Percentiles rank a stretch among this genome's conserved stretches.
Evolutionary conservation across 2,113 vertebrate species (phyloP).

Genomic region (Herpetotheres cachinnans): DNA sequence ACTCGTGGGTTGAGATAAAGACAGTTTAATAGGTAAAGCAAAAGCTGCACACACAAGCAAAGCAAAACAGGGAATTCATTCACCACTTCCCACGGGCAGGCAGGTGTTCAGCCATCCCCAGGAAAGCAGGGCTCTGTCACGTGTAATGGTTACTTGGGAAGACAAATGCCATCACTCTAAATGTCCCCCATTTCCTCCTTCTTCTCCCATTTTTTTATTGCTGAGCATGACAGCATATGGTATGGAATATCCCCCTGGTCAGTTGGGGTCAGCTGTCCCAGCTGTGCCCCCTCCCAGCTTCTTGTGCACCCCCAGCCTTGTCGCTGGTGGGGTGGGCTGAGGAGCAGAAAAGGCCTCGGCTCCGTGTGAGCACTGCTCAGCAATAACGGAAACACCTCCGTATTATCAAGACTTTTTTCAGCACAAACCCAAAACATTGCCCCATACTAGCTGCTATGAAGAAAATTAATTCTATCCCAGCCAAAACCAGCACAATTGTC

Average conservation of each 20-base stretch:
- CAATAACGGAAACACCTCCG: not conserved
- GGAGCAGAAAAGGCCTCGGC: not conserved
- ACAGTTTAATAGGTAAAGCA: not conserved
- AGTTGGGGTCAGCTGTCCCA: no score
- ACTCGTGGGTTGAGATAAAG: not conserved
- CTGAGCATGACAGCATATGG: not conserved
- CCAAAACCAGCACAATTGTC: not conserved
- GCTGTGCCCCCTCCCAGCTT: not conserved
- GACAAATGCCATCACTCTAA: not conserved
- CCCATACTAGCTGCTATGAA: not conserved
- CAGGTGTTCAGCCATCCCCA: not conserved
- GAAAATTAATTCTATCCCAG: not conserved
- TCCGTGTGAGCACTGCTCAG: not conserved
- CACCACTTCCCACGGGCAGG: no score
- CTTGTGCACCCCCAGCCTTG: not conserved
- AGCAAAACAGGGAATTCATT: not conserved
- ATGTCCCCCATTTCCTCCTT: not conserved
- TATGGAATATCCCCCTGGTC: not conserved
- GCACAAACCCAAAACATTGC: not conserved
- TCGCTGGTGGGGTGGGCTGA: rapidly evolving
- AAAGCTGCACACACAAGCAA: not conserved
- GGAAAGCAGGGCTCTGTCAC: not conserved
- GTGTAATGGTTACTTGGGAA: not conserved
- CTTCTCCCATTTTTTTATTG: no score
- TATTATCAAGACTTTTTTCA: not conserved